Conservation (phyloP, 53 echinoderm and acorn worm genomes). For the Pentamera pediparva region DNA sequence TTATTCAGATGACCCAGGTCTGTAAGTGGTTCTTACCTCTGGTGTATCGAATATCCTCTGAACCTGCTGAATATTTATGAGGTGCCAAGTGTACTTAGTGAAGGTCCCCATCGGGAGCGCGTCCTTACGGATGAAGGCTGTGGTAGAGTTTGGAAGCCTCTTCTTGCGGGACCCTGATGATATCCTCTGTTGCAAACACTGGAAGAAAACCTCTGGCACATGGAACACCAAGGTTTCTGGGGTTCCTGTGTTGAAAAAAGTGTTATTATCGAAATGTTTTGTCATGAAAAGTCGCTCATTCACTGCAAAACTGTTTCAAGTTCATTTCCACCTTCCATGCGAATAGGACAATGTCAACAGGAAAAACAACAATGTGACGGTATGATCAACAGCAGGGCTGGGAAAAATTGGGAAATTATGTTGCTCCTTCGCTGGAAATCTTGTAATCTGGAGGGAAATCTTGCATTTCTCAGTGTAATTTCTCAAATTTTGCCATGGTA, state of each 20-base stretch:
- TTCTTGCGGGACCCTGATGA: conserved; percentile 76
- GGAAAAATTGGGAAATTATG: no score
- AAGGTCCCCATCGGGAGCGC: conserved; percentile 93
- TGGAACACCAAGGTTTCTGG: conserved; percentile 95
- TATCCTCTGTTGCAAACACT: conserved; percentile 80
- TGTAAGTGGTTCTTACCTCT: conserved; percentile 38
- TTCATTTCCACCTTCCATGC: background rate
- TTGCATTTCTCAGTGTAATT: no score
- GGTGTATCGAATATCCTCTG: conserved; percentile 90
- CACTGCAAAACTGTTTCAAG: background rate
- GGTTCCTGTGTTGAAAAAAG: conserved; percentile 40
- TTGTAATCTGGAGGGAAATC: no score
- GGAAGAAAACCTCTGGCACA: conserved; percentile 89
- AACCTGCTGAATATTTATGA: conserved; percentile 80
- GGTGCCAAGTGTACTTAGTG: conserved; percentile 98
- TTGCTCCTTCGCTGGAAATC: no score
- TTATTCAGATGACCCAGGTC: background rate
- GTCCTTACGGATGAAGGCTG: conserved; percentile 89
- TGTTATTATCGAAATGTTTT: background rate
- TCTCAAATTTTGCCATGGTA: no score
- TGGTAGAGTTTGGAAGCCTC: conserved; percentile 82
- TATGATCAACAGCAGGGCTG: background rate
- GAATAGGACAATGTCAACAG: background rate
- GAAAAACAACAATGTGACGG: background rate
- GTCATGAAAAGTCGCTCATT: background rate